phyloP scores from a whole-genome alignment of 2,797 vertebrate species.

The Limosa lapponica region DNA sequence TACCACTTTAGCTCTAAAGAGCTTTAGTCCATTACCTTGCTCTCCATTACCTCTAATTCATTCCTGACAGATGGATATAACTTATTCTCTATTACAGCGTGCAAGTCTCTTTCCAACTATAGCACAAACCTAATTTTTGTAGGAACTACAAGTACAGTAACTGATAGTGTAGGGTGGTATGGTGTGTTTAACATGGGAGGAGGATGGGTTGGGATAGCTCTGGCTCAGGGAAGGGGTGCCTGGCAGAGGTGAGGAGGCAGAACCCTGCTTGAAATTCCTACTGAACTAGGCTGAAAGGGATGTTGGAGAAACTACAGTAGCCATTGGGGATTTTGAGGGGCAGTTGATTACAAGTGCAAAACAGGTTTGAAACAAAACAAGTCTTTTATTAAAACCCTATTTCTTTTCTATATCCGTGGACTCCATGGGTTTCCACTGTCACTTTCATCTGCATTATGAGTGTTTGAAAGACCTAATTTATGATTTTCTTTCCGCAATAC shows the following conservation, averaged over 20 bases:
- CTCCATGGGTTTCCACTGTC: background rate
- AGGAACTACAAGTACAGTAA: rapidly evolving
- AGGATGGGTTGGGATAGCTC: background rate
- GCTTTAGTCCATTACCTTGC: background rate
- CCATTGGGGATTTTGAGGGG: background rate
- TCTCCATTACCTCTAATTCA: background rate
- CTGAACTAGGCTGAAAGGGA: background rate
- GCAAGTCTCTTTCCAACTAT: background rate
- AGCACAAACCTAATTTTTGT: background rate
- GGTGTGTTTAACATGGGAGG: background rate
- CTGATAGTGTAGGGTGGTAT: background rate
- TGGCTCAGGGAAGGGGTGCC: background rate
- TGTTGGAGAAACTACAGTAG: background rate
- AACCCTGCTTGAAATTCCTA: background rate
- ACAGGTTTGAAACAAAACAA: no score
- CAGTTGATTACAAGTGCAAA: no score
- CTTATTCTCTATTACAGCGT: background rate
- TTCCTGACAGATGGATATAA: background rate
- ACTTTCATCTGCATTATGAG: background rate
- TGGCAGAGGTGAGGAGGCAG: background rate
- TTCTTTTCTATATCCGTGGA: background rate
- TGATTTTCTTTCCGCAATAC: background rate
- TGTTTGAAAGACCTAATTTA: background rate
- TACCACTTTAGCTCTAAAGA: background rate
- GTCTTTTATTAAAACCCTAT: background rate